These are phyloP conservation scores for Lacerta bilineata DNA, from an alignment of 2,797 vertebrate species.

Conservation along the genomic window DNA sequence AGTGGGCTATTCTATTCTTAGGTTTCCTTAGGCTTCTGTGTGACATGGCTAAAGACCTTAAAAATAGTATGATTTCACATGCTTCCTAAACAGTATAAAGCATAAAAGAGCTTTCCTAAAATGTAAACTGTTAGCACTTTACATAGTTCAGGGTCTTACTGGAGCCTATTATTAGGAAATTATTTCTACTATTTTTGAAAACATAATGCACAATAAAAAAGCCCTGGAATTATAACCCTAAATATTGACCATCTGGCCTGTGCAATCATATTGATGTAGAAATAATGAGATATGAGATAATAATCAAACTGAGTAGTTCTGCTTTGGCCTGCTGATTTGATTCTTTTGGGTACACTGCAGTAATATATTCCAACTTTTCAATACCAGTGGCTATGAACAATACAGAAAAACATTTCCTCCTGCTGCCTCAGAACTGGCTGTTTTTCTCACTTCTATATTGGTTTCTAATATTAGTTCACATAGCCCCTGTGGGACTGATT, in stretches of 20 bases:
- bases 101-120: not conserved
- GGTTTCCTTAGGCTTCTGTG: not conserved
- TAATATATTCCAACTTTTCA: not conserved
- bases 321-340: not conserved
- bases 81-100: not conserved
- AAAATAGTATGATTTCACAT: not conserved
- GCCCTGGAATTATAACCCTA: not conserved
- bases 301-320: not conserved
- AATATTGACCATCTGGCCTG: slow-evolving; percentile 1
- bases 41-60: no score
- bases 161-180: not conserved
- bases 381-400: not conserved
- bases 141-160: not conserved
- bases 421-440: not conserved
- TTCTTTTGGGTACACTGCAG: not conserved
- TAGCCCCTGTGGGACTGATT: not conserved
- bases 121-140: no score
- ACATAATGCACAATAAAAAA: not conserved
- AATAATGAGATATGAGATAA: not conserved
- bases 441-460: not conserved
- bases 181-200: not conserved
- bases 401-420: not conserved
- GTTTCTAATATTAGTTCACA: not conserved
- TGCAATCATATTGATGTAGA: not conserved
- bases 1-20: not conserved